Evolutionary conservation across 2,113 vertebrate species (phyloP), one percentile per base, ranked within the genome.

Genomic region (Emydocephalus ijimae): DNA sequence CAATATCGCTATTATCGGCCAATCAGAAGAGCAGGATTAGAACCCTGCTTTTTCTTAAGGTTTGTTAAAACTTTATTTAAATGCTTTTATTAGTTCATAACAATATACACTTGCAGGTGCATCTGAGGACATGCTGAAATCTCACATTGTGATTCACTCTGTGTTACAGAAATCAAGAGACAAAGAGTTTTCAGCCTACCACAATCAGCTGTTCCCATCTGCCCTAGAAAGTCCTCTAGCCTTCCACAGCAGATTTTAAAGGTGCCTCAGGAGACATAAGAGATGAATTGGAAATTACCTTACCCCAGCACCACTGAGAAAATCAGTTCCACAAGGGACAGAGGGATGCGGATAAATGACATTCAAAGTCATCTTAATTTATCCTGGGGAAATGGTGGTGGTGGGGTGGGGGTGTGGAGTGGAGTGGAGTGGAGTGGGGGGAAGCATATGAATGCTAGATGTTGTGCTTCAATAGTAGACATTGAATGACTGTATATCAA

Each of bases 61-160:
- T n/a, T n/a, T n/a, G n/a, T n/a, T n/a, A n/a, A n/a, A n/a, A n/a
- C n/a, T n/a, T n/a, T n/a, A n/a, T n/a, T n/a, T n/a, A n/a, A n/a
- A n/a, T n/a, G n/a, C n/a, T n/a, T n/a, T n/a, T n/a, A n/a, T n/a
- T n/a, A n/a, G n/a, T n/a, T n/a, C n/a, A n/a, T n/a, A n/a, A n/a
- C n/a, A n/a, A 39, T 39, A 39, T 1, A 0, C 90, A 3, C 85
- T 90, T 89, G 0, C 85, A 39, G 34, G 87, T 94, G 50, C 0
- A 4, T 91, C 69, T 93, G 57, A 93, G 89, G 89, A 12, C 59
- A 57, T 89, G n/a, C 15, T 61, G 91, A 91, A 91, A 93, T 61
- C 4, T n/a, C 39, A 11, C 21, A 26, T n/a, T 9, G 21, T 93
- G 59, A 85, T 52, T 90, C 3, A 43, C 15, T 91, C 64, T 50